A percentile compares a stretch with the other conserved stretches of the same genome.
These are phyloP conservation scores for Pherbina coryleti DNA, from an alignment of 2,888 invertebrate species.

Conservation along the genomic window DNA sequence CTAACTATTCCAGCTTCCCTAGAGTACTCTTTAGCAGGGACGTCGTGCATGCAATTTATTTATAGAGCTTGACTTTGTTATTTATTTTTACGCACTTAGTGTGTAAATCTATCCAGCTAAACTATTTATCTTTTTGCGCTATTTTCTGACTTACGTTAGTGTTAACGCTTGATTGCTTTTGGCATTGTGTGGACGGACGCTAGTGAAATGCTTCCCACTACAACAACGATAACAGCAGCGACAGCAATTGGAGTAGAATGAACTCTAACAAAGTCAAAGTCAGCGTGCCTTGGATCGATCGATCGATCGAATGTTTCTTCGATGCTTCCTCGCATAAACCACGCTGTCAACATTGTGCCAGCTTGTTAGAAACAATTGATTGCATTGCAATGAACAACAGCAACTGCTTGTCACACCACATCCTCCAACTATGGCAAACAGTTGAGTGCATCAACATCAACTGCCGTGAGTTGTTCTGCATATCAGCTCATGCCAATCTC, in stretches of 20 bases:
- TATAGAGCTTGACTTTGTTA: too few species aligned
- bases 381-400: not conserved
- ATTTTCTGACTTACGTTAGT: not conserved
- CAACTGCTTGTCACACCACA: not conserved
- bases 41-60: too few species aligned
- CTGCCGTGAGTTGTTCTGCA: constrained; percentile 18
- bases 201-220: not conserved
- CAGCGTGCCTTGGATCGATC: not conserved
- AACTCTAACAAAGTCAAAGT: constrained; percentile 19
- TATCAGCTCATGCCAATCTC: constrained; percentile 32
- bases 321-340: not conserved
- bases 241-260: not conserved
- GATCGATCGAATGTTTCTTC: not conserved
- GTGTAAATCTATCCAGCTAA: not conserved
- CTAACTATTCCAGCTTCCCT: too few species aligned
- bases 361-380: not conserved
- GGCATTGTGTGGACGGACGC: constrained; percentile 1
- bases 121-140: not conserved
- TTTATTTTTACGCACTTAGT: not conserved
- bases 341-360: constrained; percentile 2
- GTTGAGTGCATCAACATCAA: constrained; percentile 11
- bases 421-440: not conserved
- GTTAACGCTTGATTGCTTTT: constrained; percentile 9
- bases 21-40: too few species aligned
- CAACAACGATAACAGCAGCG: not conserved